Evolutionary conservation across 2,797 vertebrate genomes (phyloP).

Genomic region (Sitta carolinensis): DNA sequence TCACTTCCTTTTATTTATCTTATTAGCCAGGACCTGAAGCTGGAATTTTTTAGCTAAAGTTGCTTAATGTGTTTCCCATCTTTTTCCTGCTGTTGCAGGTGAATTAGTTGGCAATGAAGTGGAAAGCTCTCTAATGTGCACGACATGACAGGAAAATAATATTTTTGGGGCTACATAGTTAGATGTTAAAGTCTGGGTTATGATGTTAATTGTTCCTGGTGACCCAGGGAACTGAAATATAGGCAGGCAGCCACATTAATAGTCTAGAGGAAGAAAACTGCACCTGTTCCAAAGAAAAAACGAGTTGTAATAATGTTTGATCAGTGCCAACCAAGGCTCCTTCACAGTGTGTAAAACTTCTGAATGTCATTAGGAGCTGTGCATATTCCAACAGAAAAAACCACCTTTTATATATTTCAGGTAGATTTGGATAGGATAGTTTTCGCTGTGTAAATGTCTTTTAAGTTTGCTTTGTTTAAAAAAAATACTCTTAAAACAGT

Average conservation of each 20-base stretch:
- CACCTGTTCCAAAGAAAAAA: neutral
- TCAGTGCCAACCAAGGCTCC: neutral
- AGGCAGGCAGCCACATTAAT: neutral
- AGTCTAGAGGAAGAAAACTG: neutral
- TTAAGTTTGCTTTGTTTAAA: neutral
- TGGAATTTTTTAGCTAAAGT: neutral
- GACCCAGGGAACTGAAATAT: neutral
- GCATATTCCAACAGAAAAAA: neutral
- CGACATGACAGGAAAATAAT: neutral
- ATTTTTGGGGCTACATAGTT: neutral
- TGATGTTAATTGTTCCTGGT: neutral
- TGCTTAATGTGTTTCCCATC: neutral
- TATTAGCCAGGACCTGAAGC: neutral
- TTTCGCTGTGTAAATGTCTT: neutral
- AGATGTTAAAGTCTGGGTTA: neutral
- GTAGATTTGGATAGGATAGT: neutral
- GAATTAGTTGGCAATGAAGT: neutral
- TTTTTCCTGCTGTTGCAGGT: neutral
- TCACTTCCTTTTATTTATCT: neutral
- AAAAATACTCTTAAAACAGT: neutral
- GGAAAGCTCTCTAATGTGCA: neutral
- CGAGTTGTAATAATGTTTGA: rapidly evolving
- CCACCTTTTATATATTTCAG: neutral
- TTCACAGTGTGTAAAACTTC: neutral
- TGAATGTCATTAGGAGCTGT: neutral